A percentile compares a stretch with the other conserved stretches of the same genome.
phyloP scores from a whole-genome alignment of 2,888 invertebrate species.

The Agrenia bidenticulata region DNA sequence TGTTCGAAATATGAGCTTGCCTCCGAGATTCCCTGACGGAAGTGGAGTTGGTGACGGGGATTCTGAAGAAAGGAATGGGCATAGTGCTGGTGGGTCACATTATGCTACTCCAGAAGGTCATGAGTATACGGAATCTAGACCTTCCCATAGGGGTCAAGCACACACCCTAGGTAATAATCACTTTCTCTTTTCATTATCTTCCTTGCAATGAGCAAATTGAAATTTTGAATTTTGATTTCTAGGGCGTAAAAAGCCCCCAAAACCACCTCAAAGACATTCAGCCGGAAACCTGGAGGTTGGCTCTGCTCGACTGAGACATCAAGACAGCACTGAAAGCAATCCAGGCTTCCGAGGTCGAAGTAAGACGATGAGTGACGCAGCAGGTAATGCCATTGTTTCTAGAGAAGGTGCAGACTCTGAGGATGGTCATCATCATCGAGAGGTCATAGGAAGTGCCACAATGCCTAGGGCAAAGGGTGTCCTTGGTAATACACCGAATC shows the following conservation, averaged over 20 bases:
- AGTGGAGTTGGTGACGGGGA: conserved; percentile 31
- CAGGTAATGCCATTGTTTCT: conserved; percentile 14
- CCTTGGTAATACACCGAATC: conserved; percentile 88
- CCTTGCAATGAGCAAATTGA: too few species aligned
- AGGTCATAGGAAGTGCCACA: conserved; percentile 51
- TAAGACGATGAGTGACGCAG: conserved; percentile 84
- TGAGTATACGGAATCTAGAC: conserved; percentile 34
- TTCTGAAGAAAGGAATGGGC: conserved; percentile 23
- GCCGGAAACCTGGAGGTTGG: conserved; percentile 82
- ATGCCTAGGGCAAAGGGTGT: conserved; percentile 61
- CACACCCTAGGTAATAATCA: conserved; percentile 49
- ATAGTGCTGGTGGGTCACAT: conserved; percentile 38
- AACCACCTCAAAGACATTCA: conserved; percentile 74
- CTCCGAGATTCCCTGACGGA: conserved; percentile 62
- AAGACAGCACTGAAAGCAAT: conserved; percentile 58
- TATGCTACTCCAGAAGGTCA: conserved; percentile 50
- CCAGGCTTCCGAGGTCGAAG: conserved; percentile 75
- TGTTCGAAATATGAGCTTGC: conserved; percentile 94
- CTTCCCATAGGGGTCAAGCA: conserved; percentile 57
- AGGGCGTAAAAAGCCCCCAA: conserved; percentile 63
- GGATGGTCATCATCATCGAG: conserved; percentile 42
- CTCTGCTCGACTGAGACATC: conserved; percentile 55
- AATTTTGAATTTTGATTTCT: conserved; percentile 7
- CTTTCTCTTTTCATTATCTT: too few species aligned
- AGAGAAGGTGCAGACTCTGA: conserved; percentile 34